A percentile compares a stretch with the other conserved stretches of the same genome.
These are phyloP conservation scores for Sanderia malayensis DNA, from an alignment of 30 jellyfish, hydroid and myxozoan species.

Conservation along the genomic window DNA sequence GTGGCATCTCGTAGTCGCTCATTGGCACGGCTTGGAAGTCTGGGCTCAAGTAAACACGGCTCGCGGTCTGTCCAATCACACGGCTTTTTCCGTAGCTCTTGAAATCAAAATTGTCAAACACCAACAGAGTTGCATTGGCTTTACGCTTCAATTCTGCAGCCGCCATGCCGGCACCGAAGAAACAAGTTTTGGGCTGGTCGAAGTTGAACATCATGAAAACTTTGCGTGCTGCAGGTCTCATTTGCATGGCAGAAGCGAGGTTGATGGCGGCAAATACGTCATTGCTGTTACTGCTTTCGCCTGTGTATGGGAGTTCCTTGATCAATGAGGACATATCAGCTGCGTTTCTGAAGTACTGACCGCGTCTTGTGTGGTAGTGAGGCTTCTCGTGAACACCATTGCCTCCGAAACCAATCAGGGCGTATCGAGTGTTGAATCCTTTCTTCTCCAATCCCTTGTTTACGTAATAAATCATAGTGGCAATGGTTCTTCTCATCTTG, in stretches of 20 bases:
- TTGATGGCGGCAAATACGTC: constrained; percentile 82
- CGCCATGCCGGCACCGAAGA: constrained; percentile 74
- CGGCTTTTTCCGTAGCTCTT: constrained; percentile 56
- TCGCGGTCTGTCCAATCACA: constrained; percentile 77
- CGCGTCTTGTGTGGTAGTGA: constrained; percentile 74
- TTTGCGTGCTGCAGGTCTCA: constrained; percentile 93
- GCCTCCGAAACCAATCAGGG: constrained; percentile 97
- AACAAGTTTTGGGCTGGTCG: constrained; percentile 55
- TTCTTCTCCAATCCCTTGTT: constrained; percentile 38
- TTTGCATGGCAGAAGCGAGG: constrained; percentile 66
- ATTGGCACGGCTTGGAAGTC: constrained; percentile 58
- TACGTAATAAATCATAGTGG: constrained; percentile 31
- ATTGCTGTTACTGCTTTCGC: constrained; percentile 47
- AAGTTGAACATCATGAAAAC: constrained; percentile 74
- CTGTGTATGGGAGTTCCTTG: constrained; percentile 84
- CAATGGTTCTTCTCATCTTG: constrained; percentile 37
- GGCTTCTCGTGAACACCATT: constrained; percentile 78
- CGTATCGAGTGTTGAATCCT: constrained; percentile 74
- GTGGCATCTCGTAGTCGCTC: constrained; percentile 49
- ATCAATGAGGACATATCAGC: constrained; percentile 41
- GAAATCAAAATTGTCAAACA: constrained; percentile 70
- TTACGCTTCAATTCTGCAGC: constrained; percentile 40
- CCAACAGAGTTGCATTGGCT: constrained; percentile 85
- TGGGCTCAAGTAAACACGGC: constrained; percentile 69
- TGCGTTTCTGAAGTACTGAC: constrained; percentile 50